Percentiles rank a stretch among this genome's conserved stretches.
These are phyloP conservation scores for Sphenodon punctatus DNA, from an alignment of 2,797 vertebrate species.

Conservation along the genomic window DNA sequence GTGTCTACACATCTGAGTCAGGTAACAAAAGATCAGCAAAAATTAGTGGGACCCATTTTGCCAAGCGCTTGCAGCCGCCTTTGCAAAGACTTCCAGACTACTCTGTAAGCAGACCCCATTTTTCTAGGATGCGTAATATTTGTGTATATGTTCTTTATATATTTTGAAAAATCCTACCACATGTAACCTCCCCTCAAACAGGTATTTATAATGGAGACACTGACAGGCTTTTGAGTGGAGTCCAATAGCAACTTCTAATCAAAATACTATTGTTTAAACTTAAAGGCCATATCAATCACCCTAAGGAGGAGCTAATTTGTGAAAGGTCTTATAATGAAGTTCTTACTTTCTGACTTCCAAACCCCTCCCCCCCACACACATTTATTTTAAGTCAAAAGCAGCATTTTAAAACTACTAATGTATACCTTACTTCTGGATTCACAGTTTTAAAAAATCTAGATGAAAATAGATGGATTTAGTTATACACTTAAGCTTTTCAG, in stretches of 20 bases:
- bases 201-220: neutral
- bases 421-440: neutral
- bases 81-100: too few species aligned
- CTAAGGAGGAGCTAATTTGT: neutral
- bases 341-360: neutral
- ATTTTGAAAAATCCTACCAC: slow-evolving; percentile 10
- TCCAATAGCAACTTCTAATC: neutral
- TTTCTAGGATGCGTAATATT: too few species aligned
- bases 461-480: slow-evolving; percentile 11
- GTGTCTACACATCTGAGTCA: too few species aligned
- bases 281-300: neutral
- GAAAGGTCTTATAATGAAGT: slow-evolving; percentile 26
- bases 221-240: neutral
- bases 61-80: too few species aligned
- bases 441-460: neutral
- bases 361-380: too few species aligned
- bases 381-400: neutral
- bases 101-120: too few species aligned
- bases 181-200: neutral
- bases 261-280: neutral
- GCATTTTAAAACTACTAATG: too few species aligned
- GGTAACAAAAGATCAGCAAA: too few species aligned
- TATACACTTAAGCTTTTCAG: neutral
- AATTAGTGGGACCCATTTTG: too few species aligned
- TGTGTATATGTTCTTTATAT: too few species aligned